These are phyloP conservation scores for Protonemura montana DNA, from an alignment of 2,888 invertebrate genomes.

Conservation along the genomic window DNA sequence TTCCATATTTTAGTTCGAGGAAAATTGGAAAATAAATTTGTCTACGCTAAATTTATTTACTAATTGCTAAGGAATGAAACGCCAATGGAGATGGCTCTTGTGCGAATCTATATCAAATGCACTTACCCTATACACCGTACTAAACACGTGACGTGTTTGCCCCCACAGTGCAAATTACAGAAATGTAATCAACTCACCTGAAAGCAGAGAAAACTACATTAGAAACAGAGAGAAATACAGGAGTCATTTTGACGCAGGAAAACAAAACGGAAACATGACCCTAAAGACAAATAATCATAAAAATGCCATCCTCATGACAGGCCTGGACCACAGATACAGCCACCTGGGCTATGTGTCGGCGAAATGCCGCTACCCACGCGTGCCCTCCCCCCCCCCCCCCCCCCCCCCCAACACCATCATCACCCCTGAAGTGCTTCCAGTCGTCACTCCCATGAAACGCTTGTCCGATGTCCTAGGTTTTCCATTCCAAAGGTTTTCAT, in stretches of 20 bases:
- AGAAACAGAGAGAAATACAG: background rate
- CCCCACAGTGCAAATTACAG: background rate
- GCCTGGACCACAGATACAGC: no score
- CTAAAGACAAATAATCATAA: no score
- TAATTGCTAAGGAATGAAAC: no score
- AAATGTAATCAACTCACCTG: background rate
- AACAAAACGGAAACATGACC: no score
- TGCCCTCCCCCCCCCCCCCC: no score
- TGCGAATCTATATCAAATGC: no score
- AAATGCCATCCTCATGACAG: no score
- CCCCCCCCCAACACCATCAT: conserved; percentile 14
- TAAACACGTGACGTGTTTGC: no score
- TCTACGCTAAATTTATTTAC: background rate
- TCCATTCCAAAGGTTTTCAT: conserved; percentile 43
- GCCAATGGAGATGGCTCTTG: no score
- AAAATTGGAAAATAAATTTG: background rate
- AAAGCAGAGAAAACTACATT: background rate
- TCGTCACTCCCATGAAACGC: conserved; percentile 16
- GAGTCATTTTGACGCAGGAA: no score
- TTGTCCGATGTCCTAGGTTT: conserved; percentile 36
- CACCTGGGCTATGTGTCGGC: no score
- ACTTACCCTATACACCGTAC: background rate
- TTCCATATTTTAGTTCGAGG: background rate
- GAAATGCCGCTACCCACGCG: no score
- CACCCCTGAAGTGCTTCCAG: background rate